Conservation (phyloP, 2,797 vertebrate species). For the Loriculus beryllinus region DNA sequence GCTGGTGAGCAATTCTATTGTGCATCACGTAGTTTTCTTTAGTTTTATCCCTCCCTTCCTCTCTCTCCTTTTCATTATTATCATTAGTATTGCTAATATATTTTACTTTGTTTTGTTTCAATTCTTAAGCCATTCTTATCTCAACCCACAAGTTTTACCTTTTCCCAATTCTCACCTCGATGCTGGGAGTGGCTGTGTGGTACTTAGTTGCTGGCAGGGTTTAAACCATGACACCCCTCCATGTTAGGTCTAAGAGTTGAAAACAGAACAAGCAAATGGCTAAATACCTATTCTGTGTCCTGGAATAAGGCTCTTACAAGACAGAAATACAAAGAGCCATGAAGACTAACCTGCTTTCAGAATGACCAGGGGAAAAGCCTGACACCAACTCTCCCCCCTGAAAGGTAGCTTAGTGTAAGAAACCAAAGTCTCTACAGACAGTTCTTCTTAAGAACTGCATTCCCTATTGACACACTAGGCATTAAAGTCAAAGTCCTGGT, state of each 20-base stretch:
- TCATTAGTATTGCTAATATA: neutral
- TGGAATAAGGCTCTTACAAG: neutral
- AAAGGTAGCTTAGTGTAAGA: neutral
- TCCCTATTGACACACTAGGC: neutral
- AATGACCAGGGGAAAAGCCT: neutral
- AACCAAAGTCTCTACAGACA: neutral
- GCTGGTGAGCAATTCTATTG: neutral
- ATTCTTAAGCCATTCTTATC: neutral
- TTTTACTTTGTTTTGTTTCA: neutral
- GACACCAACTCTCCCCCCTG: neutral
- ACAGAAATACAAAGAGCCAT: neutral
- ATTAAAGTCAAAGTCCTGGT: neutral
- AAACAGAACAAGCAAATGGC: neutral
- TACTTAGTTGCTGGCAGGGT: neutral
- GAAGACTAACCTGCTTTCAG: neutral
- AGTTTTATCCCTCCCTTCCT: neutral
- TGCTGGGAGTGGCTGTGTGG: neutral
- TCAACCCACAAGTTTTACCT: neutral
- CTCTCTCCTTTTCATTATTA: neutral
- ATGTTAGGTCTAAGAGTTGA: neutral
- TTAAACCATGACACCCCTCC: neutral
- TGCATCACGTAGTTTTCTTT: neutral
- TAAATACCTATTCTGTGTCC: neutral
- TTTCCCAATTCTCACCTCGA: neutral
- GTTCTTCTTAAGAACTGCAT: neutral